These are phyloP conservation scores for Himalopsyche japonica DNA, from an alignment of 2,888 invertebrate species.

Conservation along the genomic window DNA sequence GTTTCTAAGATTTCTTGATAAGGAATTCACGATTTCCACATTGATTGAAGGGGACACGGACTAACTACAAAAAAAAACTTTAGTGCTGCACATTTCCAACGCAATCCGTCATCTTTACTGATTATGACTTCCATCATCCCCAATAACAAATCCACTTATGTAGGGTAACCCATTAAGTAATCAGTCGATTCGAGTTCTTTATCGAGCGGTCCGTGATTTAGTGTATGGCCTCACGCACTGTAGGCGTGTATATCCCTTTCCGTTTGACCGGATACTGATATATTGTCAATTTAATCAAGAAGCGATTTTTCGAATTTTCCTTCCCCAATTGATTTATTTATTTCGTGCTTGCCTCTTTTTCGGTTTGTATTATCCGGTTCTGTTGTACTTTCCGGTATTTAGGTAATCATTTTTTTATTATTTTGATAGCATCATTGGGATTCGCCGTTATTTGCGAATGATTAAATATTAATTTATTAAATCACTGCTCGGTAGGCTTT, in stretches of 20 bases:
- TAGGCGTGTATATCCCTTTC: not conserved
- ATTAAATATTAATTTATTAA: too few species aligned
- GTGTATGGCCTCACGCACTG: slow-evolving; percentile 26
- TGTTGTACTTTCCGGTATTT: not conserved
- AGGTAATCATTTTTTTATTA: not conserved
- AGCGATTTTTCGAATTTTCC: slow-evolving; percentile 15
- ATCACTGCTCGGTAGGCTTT: too few species aligned
- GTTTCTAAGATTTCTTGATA: too few species aligned
- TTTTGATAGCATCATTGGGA: not conserved
- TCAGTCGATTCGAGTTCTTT: slow-evolving; percentile 34
- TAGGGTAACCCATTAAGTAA: slow-evolving; percentile 27
- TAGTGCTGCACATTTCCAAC: too few species aligned
- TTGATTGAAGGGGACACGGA: too few species aligned
- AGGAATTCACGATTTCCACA: too few species aligned
- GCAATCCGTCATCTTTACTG: too few species aligned
- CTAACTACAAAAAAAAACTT: too few species aligned
- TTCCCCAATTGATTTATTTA: slow-evolving; percentile 5
- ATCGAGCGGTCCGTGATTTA: slow-evolving; percentile 36
- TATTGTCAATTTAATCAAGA: slow-evolving; percentile 29
- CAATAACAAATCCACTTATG: not conserved
- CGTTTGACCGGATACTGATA: slow-evolving; percentile 10
- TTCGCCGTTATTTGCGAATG: too few species aligned
- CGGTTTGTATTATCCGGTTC: not conserved
- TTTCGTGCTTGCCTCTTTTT: not conserved
- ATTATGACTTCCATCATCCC: not conserved